phyloP scores from a whole-genome alignment of 2,888 invertebrate species.

The Buathra laborator region DNA sequence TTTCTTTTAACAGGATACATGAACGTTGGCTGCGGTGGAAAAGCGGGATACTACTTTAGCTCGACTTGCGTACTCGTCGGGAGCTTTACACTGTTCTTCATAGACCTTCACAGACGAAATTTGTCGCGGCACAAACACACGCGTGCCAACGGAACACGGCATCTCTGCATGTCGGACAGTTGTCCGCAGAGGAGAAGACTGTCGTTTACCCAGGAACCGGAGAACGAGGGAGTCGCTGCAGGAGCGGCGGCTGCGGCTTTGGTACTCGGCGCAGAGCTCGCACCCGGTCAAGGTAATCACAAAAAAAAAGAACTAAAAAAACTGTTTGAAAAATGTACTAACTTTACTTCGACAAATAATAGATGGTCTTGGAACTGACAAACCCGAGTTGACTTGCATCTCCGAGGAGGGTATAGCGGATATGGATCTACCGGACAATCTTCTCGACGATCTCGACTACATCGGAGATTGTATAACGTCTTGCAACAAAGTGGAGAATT shows the following conservation, averaged over 20 bases:
- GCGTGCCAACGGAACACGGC: conserved; percentile 87
- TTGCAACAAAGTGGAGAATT: conserved; percentile 95
- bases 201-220: conserved; percentile 88
- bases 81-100: conserved; percentile 92
- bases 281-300: conserved; percentile 78
- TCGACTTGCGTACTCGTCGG: conserved; percentile 92
- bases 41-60: conserved; percentile 94
- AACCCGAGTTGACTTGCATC: conserved; percentile 93
- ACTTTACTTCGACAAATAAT: conserved; percentile 68
- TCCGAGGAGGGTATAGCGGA: conserved; percentile 94
- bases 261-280: conserved; percentile 87
- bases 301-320: neutral
- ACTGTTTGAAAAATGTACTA: neutral
- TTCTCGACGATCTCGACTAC: conserved; percentile 92
- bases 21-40: conserved; percentile 91
- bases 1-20: conserved; percentile 89
- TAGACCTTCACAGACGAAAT: conserved; percentile 91
- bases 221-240: conserved; percentile 86
- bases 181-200: conserved; percentile 87
- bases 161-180: conserved; percentile 87
- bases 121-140: conserved; percentile 91
- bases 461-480: conserved; percentile 94
- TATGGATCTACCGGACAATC: conserved; percentile 92
- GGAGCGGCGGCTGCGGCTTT: conserved; percentile 87
- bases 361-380: conserved; percentile 84